phyloP scores from a whole-genome alignment of 2,113 vertebrate species.

The Istiophorus platypterus region DNA sequence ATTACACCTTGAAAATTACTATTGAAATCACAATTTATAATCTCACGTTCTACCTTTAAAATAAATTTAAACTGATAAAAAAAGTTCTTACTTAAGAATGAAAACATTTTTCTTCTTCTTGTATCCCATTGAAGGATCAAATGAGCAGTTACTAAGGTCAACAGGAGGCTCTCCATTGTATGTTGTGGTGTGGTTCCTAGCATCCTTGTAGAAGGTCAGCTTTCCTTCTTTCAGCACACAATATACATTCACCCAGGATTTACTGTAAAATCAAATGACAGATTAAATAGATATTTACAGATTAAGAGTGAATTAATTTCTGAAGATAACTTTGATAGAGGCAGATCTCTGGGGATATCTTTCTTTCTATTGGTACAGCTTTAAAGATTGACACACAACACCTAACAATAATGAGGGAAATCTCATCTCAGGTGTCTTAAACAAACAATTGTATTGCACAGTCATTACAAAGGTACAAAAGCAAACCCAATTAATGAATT shows the following conservation, averaged over 20 bases:
- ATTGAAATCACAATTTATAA: background rate
- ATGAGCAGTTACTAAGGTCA: slow-evolving; percentile 86
- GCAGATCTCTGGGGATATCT: background rate
- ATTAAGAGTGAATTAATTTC: background rate
- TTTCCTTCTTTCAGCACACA: slow-evolving; percentile 90
- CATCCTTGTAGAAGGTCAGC: slow-evolving; percentile 92
- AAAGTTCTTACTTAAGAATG: slow-evolving; percentile 87
- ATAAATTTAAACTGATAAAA: background rate
- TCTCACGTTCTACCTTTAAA: background rate
- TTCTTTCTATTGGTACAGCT: background rate
- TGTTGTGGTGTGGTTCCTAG: slow-evolving; percentile 84
- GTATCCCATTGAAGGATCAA: slow-evolving; percentile 91
- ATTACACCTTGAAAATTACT: no score
- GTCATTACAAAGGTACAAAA: background rate
- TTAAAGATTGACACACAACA: background rate
- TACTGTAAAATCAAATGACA: slow-evolving; percentile 66
- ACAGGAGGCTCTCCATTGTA: slow-evolving; percentile 91
- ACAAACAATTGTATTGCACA: background rate
- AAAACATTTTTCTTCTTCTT: slow-evolving; percentile 96
- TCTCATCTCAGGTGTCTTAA: no score
- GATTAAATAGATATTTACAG: background rate
- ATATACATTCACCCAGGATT: slow-evolving; percentile 93
- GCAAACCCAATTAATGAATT: background rate
- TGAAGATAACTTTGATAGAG: background rate
- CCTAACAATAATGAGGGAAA: no score